Evolutionary conservation across 2,888 invertebrate genomes (phyloP), one percentile per base, ranked within the genome.

Genomic region (Salpingus planirostris): DNA sequence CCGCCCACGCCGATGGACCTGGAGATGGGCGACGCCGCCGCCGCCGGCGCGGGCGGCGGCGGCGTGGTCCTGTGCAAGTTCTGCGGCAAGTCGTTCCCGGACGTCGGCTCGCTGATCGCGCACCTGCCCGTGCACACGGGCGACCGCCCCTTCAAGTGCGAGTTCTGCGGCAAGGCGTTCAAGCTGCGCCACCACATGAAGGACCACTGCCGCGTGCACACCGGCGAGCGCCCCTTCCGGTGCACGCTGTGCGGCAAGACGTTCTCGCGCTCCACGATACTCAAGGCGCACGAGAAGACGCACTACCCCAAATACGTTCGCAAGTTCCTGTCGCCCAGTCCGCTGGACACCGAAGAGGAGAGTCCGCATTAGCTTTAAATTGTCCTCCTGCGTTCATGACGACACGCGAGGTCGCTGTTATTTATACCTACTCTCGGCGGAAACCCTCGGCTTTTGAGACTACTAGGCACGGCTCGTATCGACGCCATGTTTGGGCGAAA

Each of bases 111-210:
- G 45, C 73, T 90, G 54, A 88, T 89, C 63, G 78, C 84, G 48
- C 89, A 89, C 65, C 71, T 89, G 60, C 88, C 88, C 39, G 86
- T 84, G 45, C 90, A 90, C 66, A 89, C 89, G 36, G 89, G 89
- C 47, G 89, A 90, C 61, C 71, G 89, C 58, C 89, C 89, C 37
- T 90, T 89, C 68, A 89, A 88, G 69, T 90, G 89, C 72, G 89
- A 90, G 66, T 90, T 88, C 70, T 90, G 90, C 68, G 89, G 89
- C 45, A 90, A 90, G 69, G 89, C 89, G 52, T 90, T 90, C 73
- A 90, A 90, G 65, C 70, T 90, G 59, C 75, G 89, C 43, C 89
- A 90, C 65, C 89, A 90, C 70, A 89, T 90, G 89, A 90, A 90
- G 69, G 89, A 90, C 70, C 90, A 90, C 64, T 89, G 88, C 70